Base-by-base conservation (phyloP, 2,888 invertebrate species). In the Mythimna impura region DNA sequence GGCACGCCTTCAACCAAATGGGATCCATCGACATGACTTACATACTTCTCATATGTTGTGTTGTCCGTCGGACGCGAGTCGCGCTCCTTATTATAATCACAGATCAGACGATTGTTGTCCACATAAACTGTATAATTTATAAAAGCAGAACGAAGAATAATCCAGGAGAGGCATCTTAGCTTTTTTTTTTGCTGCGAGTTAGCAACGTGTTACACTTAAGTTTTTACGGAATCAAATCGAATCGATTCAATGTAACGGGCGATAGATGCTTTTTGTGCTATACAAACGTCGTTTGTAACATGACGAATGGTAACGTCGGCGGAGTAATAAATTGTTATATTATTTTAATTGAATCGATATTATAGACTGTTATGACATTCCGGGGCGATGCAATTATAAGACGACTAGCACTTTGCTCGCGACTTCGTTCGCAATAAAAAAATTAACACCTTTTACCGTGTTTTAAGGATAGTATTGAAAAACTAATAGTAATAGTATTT, bases 101-200 rank as follows among this genome's bases (percentile, higher is more conserved):
- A 95, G 93, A 95, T 95, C 90, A 93, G 94, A 83, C 93, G 94
- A 94, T 95, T 95, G 95, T 95, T 94, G 93, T 90, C 91, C 88
- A 90, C 92, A 92, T 93, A 92, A 94, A 92, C 95, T 95, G 94
- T 93, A 94, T 95, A 94, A 95, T 95, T 94, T 95, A 96, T 95
- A 92, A 91, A 93, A 92, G 89, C 92, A 88, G 90, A 91, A 91
- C 91, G 89, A 85, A 89, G 90, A 91, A 91, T 90, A 91, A 90
- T 89, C 89, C 86, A 73, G 83, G 86, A 89, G 89, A 89, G 83
- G 88, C 85, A 88, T 88, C 89, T 87, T 91, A 83, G 78, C 73
- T 91, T 94, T 94, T 72, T 93, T 94, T 92, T 89, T 83, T 80
- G 72, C 71, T 82, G 87, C 86, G 87, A 89, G 86, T 88, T 89